These are phyloP conservation scores for Cydia splendana DNA, from an alignment of 1,140 invertebrate species.

Conservation along the genomic window DNA sequence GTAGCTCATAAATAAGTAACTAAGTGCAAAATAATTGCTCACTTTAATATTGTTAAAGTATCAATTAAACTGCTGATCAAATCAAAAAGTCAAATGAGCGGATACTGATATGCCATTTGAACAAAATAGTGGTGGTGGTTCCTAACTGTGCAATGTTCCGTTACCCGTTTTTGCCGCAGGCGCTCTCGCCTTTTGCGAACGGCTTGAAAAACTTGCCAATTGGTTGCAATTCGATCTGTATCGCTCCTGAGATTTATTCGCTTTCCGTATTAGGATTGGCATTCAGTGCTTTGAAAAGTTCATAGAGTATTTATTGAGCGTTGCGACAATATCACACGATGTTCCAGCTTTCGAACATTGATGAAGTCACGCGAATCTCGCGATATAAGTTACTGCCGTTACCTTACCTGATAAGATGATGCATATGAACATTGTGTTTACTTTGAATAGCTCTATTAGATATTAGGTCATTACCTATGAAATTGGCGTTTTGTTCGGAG, in stretches of 20 bases:
- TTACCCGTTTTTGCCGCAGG: slow-evolving; percentile 22
- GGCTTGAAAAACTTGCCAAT: slow-evolving; percentile 22
- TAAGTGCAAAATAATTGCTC: neutral
- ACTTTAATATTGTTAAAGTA: neutral
- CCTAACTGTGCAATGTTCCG: slow-evolving; percentile 30
- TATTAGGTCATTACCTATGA: no score
- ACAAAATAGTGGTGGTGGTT: slow-evolving; percentile 8
- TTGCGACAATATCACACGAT: neutral
- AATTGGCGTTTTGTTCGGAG: no score
- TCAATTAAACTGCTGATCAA: slow-evolving; percentile 1
- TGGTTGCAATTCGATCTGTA: slow-evolving; percentile 10
- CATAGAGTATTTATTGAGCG: neutral
- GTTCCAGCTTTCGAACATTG: neutral
- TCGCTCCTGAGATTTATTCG: slow-evolving; percentile 22
- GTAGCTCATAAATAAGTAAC: neutral
- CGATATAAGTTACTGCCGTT: neutral
- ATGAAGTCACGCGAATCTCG: neutral
- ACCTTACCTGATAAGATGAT: no score
- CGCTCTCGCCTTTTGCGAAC: slow-evolving; percentile 13
- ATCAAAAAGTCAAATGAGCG: slow-evolving; percentile 27
- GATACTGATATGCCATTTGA: slow-evolving; percentile 23
- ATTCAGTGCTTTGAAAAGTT: slow-evolving; percentile 3
- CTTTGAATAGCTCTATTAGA: no score
- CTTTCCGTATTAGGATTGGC: slow-evolving; percentile 4
- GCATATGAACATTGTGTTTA: no score